These are phyloP conservation scores for Graptemys geographica DNA, from an alignment of 2,797 vertebrate species.

Conservation along the genomic window DNA sequence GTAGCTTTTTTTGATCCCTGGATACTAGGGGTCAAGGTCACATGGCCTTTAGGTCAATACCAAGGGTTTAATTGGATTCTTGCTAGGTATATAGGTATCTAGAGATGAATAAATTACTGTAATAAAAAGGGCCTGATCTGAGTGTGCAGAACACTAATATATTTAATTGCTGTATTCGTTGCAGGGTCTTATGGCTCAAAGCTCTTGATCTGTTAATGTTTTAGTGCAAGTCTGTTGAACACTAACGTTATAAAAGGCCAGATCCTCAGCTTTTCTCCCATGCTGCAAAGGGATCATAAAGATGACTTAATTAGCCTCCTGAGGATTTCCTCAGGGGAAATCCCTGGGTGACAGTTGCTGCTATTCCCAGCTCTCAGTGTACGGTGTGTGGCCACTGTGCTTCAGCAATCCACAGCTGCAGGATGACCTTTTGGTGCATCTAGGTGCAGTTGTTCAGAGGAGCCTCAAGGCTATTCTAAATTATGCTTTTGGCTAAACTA, in stretches of 20 bases:
- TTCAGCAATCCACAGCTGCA: background rate
- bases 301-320: background rate
- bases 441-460: background rate
- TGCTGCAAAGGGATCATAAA: background rate
- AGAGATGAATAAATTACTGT: background rate
- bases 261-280: background rate
- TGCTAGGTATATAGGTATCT: background rate
- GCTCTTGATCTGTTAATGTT: background rate
- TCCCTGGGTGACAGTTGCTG: background rate
- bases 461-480: background rate
- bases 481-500: background rate
- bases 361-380: background rate
- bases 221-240: background rate
- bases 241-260: too few species aligned
- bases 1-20: background rate
- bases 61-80: accelerated
- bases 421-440: background rate
- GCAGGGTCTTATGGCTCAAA: background rate
- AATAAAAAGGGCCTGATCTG: background rate
- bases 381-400: background rate
- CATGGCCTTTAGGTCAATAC: accelerated
- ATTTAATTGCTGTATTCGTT: background rate
- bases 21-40: background rate
- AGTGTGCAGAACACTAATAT: background rate
- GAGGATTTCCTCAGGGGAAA: background rate